Conservation (phyloP, 2,797 vertebrate genomes). For the Aphelocoma californica region DNA sequence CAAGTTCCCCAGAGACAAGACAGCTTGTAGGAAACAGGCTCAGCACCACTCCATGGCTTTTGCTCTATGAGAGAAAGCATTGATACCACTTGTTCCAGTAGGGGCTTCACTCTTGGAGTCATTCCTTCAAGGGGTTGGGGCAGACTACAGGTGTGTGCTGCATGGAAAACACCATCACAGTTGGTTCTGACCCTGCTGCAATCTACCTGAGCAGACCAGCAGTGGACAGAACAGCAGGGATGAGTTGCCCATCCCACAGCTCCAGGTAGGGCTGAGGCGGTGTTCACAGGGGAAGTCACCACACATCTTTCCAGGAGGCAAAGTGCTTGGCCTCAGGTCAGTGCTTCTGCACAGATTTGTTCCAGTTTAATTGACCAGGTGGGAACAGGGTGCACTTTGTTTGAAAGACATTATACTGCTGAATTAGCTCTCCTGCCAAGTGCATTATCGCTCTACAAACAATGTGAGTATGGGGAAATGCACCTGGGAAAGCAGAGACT, state of each 20-base stretch:
- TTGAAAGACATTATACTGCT: conserved; percentile 49
- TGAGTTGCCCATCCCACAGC: not conserved
- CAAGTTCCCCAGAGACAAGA: not conserved
- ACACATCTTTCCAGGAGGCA: conserved; percentile 10
- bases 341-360: conserved; percentile 54
- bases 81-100: not conserved
- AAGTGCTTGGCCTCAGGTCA: conserved; percentile 49
- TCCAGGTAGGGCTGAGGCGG: not conserved
- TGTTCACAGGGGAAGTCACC: not conserved
- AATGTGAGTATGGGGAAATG: conserved; percentile 58
- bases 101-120: not conserved
- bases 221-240: not conserved
- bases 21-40: not conserved
- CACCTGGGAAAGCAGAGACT: conserved; percentile 40
- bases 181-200: not conserved
- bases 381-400: conserved; percentile 58
- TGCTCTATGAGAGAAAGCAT: not conserved
- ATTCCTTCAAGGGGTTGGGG: not conserved
- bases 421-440: conserved; percentile 62
- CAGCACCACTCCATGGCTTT: not conserved
- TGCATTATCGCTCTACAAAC: conserved; percentile 62
- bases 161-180: not conserved
- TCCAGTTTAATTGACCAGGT: conserved; percentile 60
- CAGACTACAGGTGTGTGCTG: not conserved
- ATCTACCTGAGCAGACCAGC: not conserved